phyloP scores from a whole-genome alignment of 2,797 vertebrate species.

The Leuciscus waleckii region DNA sequence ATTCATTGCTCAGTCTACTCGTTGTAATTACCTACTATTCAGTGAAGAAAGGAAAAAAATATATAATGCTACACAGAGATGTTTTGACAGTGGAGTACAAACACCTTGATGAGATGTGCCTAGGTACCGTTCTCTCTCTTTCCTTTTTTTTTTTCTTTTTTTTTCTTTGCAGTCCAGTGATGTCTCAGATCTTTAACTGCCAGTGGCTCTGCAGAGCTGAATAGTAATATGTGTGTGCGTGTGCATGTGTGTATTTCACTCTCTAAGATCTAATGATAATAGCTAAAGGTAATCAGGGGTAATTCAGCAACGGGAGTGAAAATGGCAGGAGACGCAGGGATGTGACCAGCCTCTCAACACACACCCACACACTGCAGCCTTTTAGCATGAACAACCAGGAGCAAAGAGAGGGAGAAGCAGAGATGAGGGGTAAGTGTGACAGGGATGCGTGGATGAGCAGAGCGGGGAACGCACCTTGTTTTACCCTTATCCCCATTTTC shows the following conservation, averaged over 20 bases:
- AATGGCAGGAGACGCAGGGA: conserved; percentile 72
- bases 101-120: conserved; percentile 51
- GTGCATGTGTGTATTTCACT: conserved; percentile 46
- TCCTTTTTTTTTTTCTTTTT: background rate
- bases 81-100: conserved; percentile 54
- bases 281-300: conserved; percentile 66
- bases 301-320: conserved; percentile 61
- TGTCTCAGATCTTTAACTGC: conserved; percentile 50
- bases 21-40: conserved; percentile 54
- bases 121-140: conserved; percentile 43
- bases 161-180: conserved; percentile 33
- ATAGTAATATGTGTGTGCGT: conserved; percentile 50
- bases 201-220: conserved; percentile 50
- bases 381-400: conserved; percentile 74
- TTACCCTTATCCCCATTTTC: conserved; percentile 27
- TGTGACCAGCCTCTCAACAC: conserved; percentile 83
- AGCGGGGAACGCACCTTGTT: conserved; percentile 43
- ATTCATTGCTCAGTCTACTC: conserved; percentile 47
- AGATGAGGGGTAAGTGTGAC: conserved; percentile 36
- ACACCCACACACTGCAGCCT: conserved; percentile 79
- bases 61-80: conserved; percentile 55
- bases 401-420: conserved; percentile 31
- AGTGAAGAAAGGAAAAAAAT: conserved; percentile 47
- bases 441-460: conserved; percentile 33
- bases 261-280: conserved; percentile 69